phyloP scores from a whole-genome alignment of 2,113 vertebrate species.

The Hippocampus zosterae region DNA sequence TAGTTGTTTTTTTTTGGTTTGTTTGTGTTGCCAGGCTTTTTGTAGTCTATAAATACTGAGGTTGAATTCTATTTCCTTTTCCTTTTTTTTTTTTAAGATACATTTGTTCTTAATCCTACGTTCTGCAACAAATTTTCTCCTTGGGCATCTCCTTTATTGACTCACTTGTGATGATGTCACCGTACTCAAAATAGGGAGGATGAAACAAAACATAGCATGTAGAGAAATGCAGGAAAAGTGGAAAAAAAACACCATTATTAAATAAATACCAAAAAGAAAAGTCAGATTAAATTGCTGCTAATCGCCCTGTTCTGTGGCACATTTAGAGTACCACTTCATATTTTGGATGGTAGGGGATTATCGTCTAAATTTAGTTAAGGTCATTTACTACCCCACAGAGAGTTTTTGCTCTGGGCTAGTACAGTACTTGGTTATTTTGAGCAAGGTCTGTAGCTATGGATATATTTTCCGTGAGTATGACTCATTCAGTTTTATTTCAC shows the following conservation, averaged over 20 bases:
- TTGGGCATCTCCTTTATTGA: conserved; percentile 45
- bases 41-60: too few species aligned
- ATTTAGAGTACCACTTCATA: not conserved
- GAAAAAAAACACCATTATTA: conserved; percentile 13
- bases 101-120: conserved; percentile 13
- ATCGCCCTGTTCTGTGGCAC: not conserved
- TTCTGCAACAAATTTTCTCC: conserved; percentile 39
- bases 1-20: not conserved
- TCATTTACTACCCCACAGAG: not conserved
- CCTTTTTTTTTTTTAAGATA: not conserved
- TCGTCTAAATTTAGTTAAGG: not conserved
- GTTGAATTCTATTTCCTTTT: conserved; percentile 10
- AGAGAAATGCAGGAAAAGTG: conserved; percentile 14
- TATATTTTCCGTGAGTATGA: not conserved
- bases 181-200: conserved; percentile 27
- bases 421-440: not conserved
- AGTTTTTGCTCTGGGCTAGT: not conserved
- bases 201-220: conserved; percentile 32
- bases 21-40: not conserved
- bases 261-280: not conserved
- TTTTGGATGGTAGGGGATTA: not conserved
- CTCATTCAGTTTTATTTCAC: not conserved
- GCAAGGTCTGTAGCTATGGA: not conserved
- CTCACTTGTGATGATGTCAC: conserved; percentile 53
- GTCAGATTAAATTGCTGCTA: not conserved